A percentile compares a stretch with the other conserved stretches of the same genome.
Conservation (phyloP, 2,888 invertebrate species). For the Acanthacorydalis orientalis region DNA sequence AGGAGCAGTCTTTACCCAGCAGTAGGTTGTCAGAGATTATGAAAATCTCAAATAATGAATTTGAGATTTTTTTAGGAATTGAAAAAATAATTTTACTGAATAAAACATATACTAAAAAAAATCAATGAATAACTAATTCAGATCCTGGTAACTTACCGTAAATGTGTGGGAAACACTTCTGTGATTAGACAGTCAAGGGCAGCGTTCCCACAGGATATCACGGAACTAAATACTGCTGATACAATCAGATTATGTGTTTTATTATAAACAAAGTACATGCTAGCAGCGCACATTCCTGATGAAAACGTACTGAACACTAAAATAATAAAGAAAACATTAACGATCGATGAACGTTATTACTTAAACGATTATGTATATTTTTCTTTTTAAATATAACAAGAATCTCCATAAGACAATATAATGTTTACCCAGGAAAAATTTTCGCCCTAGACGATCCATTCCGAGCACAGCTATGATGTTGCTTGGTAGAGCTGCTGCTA, state of each 20-base stretch:
- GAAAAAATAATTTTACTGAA: too few species aligned
- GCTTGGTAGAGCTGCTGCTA: slow-evolving; percentile 71
- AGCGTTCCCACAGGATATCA: slow-evolving; percentile 77
- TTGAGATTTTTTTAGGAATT: too few species aligned
- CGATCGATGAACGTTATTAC: background rate
- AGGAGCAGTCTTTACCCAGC: too few species aligned
- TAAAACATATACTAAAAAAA: too few species aligned
- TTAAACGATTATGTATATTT: too few species aligned
- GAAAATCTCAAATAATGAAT: too few species aligned
- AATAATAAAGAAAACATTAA: slow-evolving; percentile 14
- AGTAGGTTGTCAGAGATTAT: too few species aligned
- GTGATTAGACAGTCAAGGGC: slow-evolving; percentile 84
- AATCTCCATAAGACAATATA: too few species aligned
- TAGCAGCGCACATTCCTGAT: slow-evolving; percentile 67
- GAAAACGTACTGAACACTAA: slow-evolving; percentile 73
- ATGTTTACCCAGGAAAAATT: slow-evolving; percentile 69
- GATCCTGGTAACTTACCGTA: slow-evolving; percentile 40
- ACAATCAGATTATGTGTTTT: slow-evolving; percentile 69
- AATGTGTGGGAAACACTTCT: slow-evolving; percentile 83
- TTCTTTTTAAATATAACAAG: too few species aligned
- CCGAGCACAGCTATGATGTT: slow-evolving; percentile 64
- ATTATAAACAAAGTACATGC: slow-evolving; percentile 71
- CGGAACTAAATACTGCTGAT: slow-evolving; percentile 72
- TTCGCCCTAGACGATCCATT: slow-evolving; percentile 74
- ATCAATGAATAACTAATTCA: too few species aligned